Percentiles rank a stretch among this genome's conserved stretches.
These are phyloP conservation scores for Leptonema lineaticorne DNA, from an alignment of 1,140 invertebrate species.

Conservation along the genomic window DNA sequence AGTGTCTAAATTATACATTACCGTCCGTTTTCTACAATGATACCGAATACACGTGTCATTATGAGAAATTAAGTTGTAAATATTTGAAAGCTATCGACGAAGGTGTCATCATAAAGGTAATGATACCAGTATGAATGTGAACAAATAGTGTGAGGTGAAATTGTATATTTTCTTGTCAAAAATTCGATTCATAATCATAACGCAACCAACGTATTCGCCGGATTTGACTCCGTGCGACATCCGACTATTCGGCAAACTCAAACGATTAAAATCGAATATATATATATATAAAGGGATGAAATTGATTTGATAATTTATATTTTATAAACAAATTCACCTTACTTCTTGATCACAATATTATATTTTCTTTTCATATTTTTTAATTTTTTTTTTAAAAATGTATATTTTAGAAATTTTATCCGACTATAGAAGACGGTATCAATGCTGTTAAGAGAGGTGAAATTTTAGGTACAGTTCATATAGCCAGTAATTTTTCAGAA, in stretches of 20 bases:
- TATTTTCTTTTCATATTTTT: too few relatives aligned
- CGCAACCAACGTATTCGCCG: too few relatives aligned
- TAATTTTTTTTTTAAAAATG: background rate
- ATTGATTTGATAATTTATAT: too few relatives aligned
- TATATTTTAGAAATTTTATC: constrained; percentile 49
- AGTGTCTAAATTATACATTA: constrained; percentile 46
- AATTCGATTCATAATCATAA: too few relatives aligned
- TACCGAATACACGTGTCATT: constrained; percentile 49
- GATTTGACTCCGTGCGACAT: too few relatives aligned
- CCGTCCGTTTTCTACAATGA: constrained; percentile 40
- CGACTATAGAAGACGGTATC: constrained; percentile 59
- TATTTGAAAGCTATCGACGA: constrained; percentile 52
- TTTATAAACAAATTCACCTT: too few relatives aligned
- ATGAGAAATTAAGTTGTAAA: constrained; percentile 53
- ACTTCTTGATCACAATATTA: background rate
- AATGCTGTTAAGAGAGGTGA: constrained; percentile 62
- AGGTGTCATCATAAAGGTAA: constrained; percentile 46
- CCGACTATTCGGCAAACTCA: too few relatives aligned
- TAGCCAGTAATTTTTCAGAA: constrained; percentile 74
- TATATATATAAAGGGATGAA: too few relatives aligned
- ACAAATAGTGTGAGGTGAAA: too few relatives aligned
- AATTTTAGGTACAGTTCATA: constrained; percentile 70
- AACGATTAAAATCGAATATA: too few relatives aligned
- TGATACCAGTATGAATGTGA: background rate
- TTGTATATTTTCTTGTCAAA: too few relatives aligned